Evolutionary conservation across 2,113 vertebrate genomes (phyloP).

Genomic region (Alethe diademata): DNA sequence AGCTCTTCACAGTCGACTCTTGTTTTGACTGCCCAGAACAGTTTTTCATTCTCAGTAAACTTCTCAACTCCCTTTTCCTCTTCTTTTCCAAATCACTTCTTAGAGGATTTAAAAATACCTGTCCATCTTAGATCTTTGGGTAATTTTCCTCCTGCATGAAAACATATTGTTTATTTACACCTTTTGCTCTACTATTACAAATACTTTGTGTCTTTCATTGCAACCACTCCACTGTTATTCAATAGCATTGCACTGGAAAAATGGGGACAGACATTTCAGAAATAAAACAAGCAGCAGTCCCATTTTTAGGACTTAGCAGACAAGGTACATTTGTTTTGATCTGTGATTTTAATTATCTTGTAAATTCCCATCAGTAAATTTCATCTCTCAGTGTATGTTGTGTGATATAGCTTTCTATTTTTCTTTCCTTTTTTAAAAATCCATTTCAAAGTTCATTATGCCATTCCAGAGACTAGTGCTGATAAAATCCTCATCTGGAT

Average conservation of each 20-base stretch:
- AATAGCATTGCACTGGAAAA: neutral
- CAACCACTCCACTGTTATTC: neutral
- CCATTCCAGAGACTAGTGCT: neutral
- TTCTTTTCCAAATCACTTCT: neutral
- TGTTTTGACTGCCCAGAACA: constrained; percentile 15
- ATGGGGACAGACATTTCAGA: neutral
- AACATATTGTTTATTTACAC: neutral
- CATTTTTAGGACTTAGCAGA: neutral
- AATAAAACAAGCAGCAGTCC: neutral
- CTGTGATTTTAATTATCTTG: neutral
- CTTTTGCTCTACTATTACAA: neutral
- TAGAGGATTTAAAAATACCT: neutral
- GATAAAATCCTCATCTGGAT: constrained; percentile 36
- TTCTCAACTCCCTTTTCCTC: neutral
- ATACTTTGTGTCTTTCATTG: neutral
- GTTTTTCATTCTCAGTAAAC: constrained; percentile 18
- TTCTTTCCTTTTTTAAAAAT: neutral
- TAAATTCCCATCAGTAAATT: neutral
- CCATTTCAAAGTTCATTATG: constrained; percentile 31
- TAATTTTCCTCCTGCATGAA: neutral
- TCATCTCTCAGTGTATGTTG: neutral
- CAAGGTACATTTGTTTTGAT: neutral
- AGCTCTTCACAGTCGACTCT: neutral
- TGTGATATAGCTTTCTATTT: neutral
- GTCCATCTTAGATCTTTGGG: neutral